Percentiles rank a stretch among this genome's conserved stretches.
These are phyloP conservation scores for Peromyscus aztecus DNA, from an alignment of 2,797 vertebrate genomes.

Conservation along the genomic window DNA sequence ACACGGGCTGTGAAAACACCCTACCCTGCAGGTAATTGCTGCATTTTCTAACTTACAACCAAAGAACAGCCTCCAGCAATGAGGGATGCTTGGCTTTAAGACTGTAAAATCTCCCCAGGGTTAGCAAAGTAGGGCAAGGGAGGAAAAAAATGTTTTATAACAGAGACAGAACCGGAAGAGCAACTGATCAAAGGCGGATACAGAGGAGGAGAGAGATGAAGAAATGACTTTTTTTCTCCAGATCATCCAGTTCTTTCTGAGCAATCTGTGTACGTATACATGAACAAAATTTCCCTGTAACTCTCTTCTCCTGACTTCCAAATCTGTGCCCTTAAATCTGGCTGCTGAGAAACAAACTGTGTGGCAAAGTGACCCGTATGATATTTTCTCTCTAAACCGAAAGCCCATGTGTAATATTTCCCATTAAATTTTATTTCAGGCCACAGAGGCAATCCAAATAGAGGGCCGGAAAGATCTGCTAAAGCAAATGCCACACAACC, in stretches of 20 bases:
- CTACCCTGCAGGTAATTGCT: constrained; percentile 72
- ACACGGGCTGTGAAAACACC: constrained; percentile 45
- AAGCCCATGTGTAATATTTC: neutral
- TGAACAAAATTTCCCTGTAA: neutral
- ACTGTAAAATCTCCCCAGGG: constrained; percentile 69
- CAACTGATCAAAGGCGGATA: neutral
- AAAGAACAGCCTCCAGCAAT: constrained; percentile 72
- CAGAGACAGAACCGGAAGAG: constrained; percentile 32
- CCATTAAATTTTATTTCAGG: constrained; percentile 54
- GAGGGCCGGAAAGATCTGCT: constrained; percentile 8
- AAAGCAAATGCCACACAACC: constrained; percentile 9
- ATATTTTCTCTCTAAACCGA: neutral
- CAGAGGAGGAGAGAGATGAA: neutral
- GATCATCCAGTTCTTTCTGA: neutral
- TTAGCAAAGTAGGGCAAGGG: constrained; percentile 82
- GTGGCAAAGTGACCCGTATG: neutral
- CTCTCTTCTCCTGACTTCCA: neutral
- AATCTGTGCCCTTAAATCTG: neutral
- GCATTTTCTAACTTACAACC: constrained; percentile 68
- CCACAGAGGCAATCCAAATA: neutral
- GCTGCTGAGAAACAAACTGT: neutral
- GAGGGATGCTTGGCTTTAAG: constrained; percentile 73
- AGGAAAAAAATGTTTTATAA: constrained; percentile 60
- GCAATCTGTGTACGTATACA: neutral
- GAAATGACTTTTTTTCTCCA: neutral